Percentiles rank a stretch among this genome's conserved stretches.
Evolutionary conservation across 2,797 vertebrate species (phyloP).

Genomic region (Helicolenus hilgendorfi): DNA sequence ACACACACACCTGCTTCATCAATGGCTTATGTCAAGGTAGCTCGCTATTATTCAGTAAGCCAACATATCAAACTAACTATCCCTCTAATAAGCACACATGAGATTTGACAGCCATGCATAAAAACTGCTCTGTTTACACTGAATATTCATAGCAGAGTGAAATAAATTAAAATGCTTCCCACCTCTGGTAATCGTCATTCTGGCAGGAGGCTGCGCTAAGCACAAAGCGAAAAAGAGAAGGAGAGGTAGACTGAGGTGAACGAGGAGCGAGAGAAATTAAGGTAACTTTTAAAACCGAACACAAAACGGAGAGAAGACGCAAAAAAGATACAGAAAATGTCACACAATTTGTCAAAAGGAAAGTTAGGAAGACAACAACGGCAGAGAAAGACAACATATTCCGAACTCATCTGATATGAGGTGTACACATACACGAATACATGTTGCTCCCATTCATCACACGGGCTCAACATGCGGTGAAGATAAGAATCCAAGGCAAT

Average conservation of each 20-base stretch:
- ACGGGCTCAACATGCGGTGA: conserved; percentile 44
- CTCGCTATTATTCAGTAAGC: conserved; percentile 74
- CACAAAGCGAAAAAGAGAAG: conserved; percentile 29
- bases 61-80: conserved; percentile 77
- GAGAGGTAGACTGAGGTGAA: conserved; percentile 32
- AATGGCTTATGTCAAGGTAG: conserved; percentile 77
- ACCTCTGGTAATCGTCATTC: conserved; percentile 83
- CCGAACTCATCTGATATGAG: conserved; percentile 32
- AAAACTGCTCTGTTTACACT: conserved; percentile 82
- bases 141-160: conserved; percentile 88
- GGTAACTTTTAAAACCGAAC: conserved; percentile 17
- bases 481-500: conserved; percentile 71
- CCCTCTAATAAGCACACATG: conserved; percentile 89
- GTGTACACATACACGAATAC: conserved; percentile 26
- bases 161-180: conserved; percentile 78
- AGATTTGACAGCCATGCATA: conserved; percentile 84
- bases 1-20: conserved; percentile 59
- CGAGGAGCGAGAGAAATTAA: conserved; percentile 17
- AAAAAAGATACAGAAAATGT: conserved; percentile 2
- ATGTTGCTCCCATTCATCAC: conserved; percentile 70
- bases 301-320: neutral
- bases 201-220: conserved; percentile 49
- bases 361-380: conserved; percentile 28
- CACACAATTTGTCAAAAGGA: conserved; percentile 25
- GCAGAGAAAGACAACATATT: conserved; percentile 28